phyloP scores from a whole-genome alignment of 2,888 invertebrate genomes.

The Saturnia pavonia region DNA sequence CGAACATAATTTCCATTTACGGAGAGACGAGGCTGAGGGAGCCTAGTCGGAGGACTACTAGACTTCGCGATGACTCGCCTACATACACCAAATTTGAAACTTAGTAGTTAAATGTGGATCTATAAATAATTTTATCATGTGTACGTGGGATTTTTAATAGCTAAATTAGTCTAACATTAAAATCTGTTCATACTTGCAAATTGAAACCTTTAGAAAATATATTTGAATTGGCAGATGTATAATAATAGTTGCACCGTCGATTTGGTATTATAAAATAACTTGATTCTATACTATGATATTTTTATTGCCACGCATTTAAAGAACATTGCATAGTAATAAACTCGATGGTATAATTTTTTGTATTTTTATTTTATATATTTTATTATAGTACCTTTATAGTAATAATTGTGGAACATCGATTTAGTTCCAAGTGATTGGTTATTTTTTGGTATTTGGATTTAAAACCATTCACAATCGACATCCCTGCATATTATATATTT shows the following conservation, averaged over 20 bases:
- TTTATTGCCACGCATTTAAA: neutral
- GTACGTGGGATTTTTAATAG: neutral
- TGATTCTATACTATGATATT: neutral
- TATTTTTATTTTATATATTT: too few relatives aligned
- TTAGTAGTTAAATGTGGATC: neutral
- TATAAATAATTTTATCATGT: constrained; percentile 4
- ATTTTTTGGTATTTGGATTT: too few relatives aligned
- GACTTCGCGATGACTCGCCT: constrained; percentile 75
- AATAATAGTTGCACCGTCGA: neutral
- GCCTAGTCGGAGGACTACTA: constrained; percentile 56
- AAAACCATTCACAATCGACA: too few relatives aligned
- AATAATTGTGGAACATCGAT: too few relatives aligned
- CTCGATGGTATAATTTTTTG: neutral
- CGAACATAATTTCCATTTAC: constrained; percentile 59
- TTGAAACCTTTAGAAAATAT: neutral
- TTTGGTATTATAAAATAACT: neutral
- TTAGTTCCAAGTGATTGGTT: too few relatives aligned
- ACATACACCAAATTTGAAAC: constrained; percentile 42
- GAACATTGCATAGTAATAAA: neutral
- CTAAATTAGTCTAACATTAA: neutral
- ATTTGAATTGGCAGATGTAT: neutral
- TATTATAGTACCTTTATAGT: too few relatives aligned
- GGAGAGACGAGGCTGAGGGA: constrained; percentile 68
- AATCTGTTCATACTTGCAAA: neutral
- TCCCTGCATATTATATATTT: too few relatives aligned